These are phyloP conservation scores for Rhinella marina DNA, from an alignment of 2,797 vertebrate species.

Conservation along the genomic window DNA sequence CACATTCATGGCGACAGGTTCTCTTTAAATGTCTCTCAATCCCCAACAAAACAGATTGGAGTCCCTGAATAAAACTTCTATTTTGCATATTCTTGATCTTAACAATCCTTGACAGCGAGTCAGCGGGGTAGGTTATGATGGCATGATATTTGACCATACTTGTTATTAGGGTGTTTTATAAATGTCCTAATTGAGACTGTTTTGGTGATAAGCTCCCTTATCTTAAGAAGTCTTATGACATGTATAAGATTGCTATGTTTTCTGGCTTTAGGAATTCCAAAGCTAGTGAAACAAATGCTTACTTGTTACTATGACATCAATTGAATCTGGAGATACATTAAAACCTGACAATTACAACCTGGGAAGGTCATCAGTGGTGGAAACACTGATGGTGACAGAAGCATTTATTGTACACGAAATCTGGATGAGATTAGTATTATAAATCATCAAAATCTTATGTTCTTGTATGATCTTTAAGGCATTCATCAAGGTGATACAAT, in stretches of 20 bases:
- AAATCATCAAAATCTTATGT: neutral
- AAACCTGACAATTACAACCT: neutral
- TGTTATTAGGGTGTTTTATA: neutral
- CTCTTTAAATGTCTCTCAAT: no score
- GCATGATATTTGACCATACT: neutral
- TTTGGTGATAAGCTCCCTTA: no score
- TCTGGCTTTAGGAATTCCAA: neutral
- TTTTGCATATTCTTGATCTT: neutral
- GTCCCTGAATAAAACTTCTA: neutral
- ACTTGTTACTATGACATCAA: slow-evolving; percentile 9
- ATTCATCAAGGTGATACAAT: neutral
- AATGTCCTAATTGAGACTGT: no score
- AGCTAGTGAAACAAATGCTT: neutral
- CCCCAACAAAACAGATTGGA: no score
- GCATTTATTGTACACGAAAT: neutral
- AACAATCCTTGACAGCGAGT: neutral
- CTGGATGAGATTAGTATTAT: neutral
- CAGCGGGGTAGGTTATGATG: neutral
- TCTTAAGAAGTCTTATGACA: no score
- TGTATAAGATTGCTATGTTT: neutral
- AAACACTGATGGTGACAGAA: neutral
- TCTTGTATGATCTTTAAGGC: neutral
- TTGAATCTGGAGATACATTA: neutral
- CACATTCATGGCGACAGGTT: no score
- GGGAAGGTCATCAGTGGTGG: neutral